phyloP scores from a whole-genome alignment of 92 coral and sea anemone genomes.

The Siderastrea siderea region DNA sequence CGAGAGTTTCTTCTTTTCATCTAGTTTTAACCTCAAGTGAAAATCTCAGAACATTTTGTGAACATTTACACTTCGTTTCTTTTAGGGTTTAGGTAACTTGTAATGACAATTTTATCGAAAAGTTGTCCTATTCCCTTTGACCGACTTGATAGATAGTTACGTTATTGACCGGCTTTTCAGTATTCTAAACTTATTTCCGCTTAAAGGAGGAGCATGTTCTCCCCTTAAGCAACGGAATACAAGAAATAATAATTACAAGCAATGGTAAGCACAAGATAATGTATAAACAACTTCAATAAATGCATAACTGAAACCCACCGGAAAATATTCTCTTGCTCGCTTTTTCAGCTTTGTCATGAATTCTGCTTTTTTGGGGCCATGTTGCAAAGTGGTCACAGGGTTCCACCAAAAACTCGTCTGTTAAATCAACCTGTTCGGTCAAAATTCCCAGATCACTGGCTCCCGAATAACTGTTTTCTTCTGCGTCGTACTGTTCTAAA shows the following conservation, averaged over 20 bases:
- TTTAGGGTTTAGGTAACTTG: too few relatives aligned
- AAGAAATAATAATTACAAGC: too few relatives aligned
- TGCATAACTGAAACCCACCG: constrained; percentile 47
- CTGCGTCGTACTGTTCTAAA: constrained; percentile 75
- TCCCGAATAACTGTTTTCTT: constrained; percentile 70
- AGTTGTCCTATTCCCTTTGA: too few relatives aligned
- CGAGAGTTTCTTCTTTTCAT: too few relatives aligned
- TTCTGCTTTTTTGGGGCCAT: constrained; percentile 73
- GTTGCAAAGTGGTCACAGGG: constrained; percentile 56
- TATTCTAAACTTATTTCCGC: background rate
- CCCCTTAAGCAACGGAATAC: background rate
- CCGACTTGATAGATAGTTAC: too few relatives aligned
- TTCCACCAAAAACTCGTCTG: constrained; percentile 13
- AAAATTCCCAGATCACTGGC: constrained; percentile 42
- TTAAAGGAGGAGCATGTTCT: background rate
- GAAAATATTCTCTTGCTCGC: constrained; percentile 60
- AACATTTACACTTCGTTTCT: too few relatives aligned
- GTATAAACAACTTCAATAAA: background rate
- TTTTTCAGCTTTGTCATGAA: constrained; percentile 11
- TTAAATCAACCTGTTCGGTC: constrained; percentile 25
- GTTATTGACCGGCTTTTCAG: background rate
- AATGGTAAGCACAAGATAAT: background rate
- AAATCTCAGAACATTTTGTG: too few relatives aligned
- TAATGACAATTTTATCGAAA: too few relatives aligned
- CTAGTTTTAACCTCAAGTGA: too few relatives aligned